Conservation (phyloP, 2,797 vertebrate genomes). For the Xenops minutus region DNA sequence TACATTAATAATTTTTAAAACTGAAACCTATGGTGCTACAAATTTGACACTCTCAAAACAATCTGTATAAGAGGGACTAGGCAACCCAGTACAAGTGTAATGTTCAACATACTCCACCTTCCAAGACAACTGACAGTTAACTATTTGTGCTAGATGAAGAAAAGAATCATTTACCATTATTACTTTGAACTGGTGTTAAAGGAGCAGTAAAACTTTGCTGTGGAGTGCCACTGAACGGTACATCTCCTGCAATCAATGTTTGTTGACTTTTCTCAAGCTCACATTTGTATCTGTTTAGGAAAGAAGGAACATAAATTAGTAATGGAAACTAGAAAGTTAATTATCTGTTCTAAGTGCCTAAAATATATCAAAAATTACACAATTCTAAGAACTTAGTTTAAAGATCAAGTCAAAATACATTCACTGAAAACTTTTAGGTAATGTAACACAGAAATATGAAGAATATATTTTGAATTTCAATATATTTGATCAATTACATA, state of each 20-base stretch:
- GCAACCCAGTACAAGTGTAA: neutral
- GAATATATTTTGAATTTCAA: neutral
- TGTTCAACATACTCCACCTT: neutral
- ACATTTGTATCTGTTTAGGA: conserved; percentile 82
- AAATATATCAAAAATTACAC: neutral
- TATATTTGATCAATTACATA: neutral
- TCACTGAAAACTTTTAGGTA: neutral
- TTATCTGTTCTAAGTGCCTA: neutral
- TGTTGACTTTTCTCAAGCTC: conserved; percentile 86
- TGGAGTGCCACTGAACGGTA: conserved; percentile 77
- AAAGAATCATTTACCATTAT: conserved; percentile 74
- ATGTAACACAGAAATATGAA: neutral
- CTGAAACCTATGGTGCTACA: neutral
- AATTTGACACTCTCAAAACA: neutral
- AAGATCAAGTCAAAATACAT: neutral
- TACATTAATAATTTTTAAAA: neutral
- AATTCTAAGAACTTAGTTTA: neutral
- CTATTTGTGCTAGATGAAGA: neutral
- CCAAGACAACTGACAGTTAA: neutral
- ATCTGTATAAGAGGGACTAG: neutral
- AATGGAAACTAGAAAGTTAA: neutral
- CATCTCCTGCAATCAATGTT: conserved; percentile 63
- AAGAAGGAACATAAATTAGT: neutral
- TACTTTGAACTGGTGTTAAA: conserved; percentile 73
- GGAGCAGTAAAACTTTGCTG: conserved; percentile 79